Conservation (phyloP, 1,140 invertebrate species). For the Zaprionus ornatus region DNA sequence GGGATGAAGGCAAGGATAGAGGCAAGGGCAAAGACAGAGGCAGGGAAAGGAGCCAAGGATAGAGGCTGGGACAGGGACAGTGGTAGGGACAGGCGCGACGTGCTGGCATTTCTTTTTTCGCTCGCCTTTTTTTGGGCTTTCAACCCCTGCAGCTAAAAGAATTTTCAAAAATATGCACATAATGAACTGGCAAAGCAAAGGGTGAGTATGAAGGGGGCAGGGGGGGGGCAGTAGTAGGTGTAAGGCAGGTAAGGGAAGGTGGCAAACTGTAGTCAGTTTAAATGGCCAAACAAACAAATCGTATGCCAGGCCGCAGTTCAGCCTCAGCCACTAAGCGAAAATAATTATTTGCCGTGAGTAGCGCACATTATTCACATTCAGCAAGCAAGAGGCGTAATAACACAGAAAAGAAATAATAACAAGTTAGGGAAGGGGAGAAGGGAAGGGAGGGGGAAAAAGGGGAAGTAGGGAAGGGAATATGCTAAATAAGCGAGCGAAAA, state of each 20-base stretch:
- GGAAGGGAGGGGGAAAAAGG: neutral
- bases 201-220: neutral
- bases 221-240: neutral
- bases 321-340: constrained; percentile 58
- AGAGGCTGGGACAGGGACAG: neutral
- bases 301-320: constrained; percentile 73
- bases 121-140: neutral
- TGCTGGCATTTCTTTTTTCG: constrained; percentile 63
- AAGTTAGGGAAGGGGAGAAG: neutral
- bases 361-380: constrained; percentile 77
- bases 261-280: constrained; percentile 35
- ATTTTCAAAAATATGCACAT: constrained; percentile 61
- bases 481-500: constrained; percentile 61
- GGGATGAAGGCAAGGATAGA: neutral
- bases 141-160: constrained; percentile 61
- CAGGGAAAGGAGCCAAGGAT: too few species aligned
- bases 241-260: neutral
- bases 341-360: constrained; percentile 82
- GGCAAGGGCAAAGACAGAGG: neutral
- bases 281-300: constrained; percentile 66
- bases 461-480: constrained; percentile 42
- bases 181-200: constrained; percentile 60
- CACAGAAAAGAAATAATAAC: constrained; percentile 41
- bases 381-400: constrained; percentile 55
- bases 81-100: constrained; percentile 28